Evolutionary conservation across 1,140 invertebrate genomes (phyloP).

Genomic region (Berghia stephanieae): DNA sequence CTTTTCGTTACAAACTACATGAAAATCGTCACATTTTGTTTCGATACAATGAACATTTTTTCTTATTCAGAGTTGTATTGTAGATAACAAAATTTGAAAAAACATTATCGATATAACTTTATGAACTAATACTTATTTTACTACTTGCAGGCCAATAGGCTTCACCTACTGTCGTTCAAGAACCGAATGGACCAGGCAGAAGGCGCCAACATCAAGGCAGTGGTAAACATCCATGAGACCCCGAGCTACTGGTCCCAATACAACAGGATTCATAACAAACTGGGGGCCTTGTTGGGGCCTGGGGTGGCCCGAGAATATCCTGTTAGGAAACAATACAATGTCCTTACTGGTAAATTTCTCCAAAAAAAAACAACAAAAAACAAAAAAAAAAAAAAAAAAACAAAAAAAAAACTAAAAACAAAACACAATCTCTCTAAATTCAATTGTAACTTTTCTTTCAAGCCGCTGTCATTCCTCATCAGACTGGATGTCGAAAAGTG

Average conservation of each 20-base stretch:
- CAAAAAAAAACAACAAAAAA: no score
- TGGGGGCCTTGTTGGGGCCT: constrained; percentile 47
- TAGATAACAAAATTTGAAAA: background rate
- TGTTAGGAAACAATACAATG: constrained; percentile 48
- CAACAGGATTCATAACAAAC: constrained; percentile 51
- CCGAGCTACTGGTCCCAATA: constrained; percentile 55
- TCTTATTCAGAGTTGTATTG: background rate
- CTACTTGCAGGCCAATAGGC: constrained; percentile 45
- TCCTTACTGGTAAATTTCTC: constrained; percentile 49
- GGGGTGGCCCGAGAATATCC: constrained; percentile 43
- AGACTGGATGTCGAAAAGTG: background rate
- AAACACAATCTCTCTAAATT: no score
- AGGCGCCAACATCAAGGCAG: constrained; percentile 42
- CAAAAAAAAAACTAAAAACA: no score
- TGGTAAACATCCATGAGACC: constrained; percentile 31
- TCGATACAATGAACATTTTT: background rate
- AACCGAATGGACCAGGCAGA: constrained; percentile 51
- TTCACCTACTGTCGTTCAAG: constrained; percentile 44
- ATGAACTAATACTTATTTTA: background rate
- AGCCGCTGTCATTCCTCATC: background rate
- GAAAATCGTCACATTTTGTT: background rate
- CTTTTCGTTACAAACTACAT: background rate
- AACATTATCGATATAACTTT: background rate
- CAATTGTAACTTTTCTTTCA: no score
- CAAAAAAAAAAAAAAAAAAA: no score